These are phyloP conservation scores for Gastrophysa polygoni DNA, from an alignment of 2,888 invertebrate species.

Conservation along the genomic window DNA sequence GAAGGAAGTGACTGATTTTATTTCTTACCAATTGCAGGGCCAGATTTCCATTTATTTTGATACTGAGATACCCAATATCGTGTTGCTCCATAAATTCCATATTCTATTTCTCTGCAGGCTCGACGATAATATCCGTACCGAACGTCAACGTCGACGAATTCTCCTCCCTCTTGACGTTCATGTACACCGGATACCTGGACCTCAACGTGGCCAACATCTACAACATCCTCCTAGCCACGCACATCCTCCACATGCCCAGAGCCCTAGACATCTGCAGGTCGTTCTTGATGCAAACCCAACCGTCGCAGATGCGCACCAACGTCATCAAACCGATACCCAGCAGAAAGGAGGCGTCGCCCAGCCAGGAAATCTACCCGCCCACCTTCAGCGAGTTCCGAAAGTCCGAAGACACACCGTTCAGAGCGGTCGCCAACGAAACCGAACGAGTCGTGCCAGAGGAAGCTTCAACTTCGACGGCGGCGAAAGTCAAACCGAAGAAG, in stretches of 20 bases:
- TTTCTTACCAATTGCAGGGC: too few relatives aligned
- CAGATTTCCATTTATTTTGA: too few relatives aligned
- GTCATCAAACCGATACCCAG: slow-evolving; percentile 33
- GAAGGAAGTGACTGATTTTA: too few relatives aligned
- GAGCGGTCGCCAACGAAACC: slow-evolving; percentile 32
- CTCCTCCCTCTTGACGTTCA: slow-evolving; percentile 72
- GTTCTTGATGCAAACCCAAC: slow-evolving; percentile 64
- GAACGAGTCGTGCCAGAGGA: slow-evolving; percentile 14
- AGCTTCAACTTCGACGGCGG: slow-evolving; percentile 41
- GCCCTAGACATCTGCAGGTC: slow-evolving; percentile 72
- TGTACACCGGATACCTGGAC: slow-evolving; percentile 77
- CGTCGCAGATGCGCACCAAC: slow-evolving; percentile 33
- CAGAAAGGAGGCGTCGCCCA: slow-evolving; percentile 43
- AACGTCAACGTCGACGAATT: slow-evolving; percentile 68
- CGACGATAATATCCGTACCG: slow-evolving; percentile 59
- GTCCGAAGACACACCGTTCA: slow-evolving; percentile 54
- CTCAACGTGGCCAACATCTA: slow-evolving; percentile 74
- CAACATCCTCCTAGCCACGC: slow-evolving; percentile 72
- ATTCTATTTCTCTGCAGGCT: slow-evolving; percentile 42
- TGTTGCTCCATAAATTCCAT: too few relatives aligned
- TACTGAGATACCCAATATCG: too few relatives aligned
- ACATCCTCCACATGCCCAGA: slow-evolving; percentile 75
- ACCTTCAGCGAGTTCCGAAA: slow-evolving; percentile 45
- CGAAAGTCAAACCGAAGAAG: slow-evolving; percentile 32
- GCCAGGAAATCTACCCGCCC: slow-evolving; percentile 36